A percentile compares a stretch with the other conserved stretches of the same genome.
Conservation (phyloP, 1,140 invertebrate genomes). For the Panulirus ornatus region DNA sequence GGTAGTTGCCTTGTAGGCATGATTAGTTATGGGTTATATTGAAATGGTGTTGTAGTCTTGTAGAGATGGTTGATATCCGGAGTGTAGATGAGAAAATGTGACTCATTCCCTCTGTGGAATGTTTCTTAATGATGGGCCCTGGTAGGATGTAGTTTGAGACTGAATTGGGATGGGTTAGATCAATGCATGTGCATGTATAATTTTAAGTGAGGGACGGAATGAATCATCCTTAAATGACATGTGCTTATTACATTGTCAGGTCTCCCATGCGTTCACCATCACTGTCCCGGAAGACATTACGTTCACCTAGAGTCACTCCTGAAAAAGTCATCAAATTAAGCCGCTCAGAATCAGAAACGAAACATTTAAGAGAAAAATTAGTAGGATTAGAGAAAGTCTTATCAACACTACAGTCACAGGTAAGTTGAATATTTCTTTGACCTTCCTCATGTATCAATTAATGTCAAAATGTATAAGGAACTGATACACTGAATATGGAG, state of each 20-base stretch:
- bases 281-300: constrained; percentile 38
- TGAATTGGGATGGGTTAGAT: no score
- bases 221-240: neutral
- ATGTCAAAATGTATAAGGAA: no score
- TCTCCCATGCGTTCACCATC: constrained; percentile 66
- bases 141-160: no score
- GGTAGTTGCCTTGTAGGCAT: no score
- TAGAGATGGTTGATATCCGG: no score
- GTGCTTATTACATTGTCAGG: constrained; percentile 8
- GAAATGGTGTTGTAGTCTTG: no score
- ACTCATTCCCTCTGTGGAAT: no score
- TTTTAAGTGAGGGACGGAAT: neutral
- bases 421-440: neutral
- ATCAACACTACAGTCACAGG: constrained; percentile 58
- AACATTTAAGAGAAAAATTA: constrained; percentile 55
- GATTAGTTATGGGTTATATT: no score
- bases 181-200: no score
- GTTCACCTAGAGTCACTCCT: constrained; percentile 55
- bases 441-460: neutral
- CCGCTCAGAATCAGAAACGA: constrained; percentile 64
- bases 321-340: constrained; percentile 54
- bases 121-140: no score
- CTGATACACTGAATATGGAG: no score
- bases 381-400: constrained; percentile 52
- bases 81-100: no score